Base-by-base conservation (phyloP, 30 jellyfish, hydroid and myxozoan genomes). In the Catostylus mosaicus region DNA sequence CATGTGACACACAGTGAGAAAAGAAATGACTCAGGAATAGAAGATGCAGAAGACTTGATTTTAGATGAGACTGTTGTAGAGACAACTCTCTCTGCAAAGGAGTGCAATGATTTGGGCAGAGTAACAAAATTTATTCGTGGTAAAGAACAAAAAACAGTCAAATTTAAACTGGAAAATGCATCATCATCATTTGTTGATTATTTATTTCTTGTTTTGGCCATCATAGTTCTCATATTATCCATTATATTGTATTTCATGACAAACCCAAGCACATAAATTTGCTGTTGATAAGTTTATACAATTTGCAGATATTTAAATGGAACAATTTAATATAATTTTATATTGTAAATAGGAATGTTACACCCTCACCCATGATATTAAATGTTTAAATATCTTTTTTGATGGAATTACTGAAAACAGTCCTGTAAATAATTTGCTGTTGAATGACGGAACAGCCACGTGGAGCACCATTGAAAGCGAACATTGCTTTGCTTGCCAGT, bases 1-100 rank as follows among this genome's bases (percentile, higher is more conserved):
- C 36, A 26, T 26, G 62, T 62, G 1, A 87, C 23, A 20, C 81
- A 38, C 45, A 73, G 22, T 19, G 96, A 86, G 40, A 70, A 66
- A 38, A 60, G 83, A 69, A 88, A 73, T 54, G 99, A 95, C 63
- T 95, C 99, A 0, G 99, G 99, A 0, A 95, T 95, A 22, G 99
- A 95, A 51, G 99, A 95, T 69, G 90, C 72, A 30, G 97, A 94
- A 29, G 96, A 80, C 11, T 62, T 50, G 1, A 33, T 65, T 19
- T 59, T 71, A 1, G 97, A 89, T 23, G 95, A 74, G 0, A 86
- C 37, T 23, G 61, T 84, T 27, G 27, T 67, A 18, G 86, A 74
- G 61, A 73, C 89, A 30, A 78, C 97, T 4, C 72, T 90, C 18
- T 83, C 95, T 10, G 88, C 92, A 10, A 73, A 67, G 38, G 92